Evolutionary conservation across 2,888 invertebrate genomes (phyloP).

Genomic region (Volucella inanis): DNA sequence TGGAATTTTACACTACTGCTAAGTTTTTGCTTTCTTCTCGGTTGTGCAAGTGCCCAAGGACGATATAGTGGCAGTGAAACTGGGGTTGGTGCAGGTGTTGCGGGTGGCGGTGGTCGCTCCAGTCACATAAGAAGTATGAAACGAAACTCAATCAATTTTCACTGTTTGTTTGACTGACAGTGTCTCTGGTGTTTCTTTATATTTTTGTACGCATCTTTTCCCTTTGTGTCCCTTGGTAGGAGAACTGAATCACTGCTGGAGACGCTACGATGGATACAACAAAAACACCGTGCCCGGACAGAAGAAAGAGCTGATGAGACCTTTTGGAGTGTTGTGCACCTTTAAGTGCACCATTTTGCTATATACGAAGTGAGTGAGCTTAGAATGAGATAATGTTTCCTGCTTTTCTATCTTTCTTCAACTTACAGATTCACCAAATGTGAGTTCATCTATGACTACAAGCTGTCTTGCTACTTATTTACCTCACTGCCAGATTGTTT

Average conservation of each 20-base stretch:
- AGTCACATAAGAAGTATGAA: slow-evolving; percentile 81
- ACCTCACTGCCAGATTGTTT: slow-evolving; percentile 83
- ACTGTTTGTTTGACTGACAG: slow-evolving; percentile 17
- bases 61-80: slow-evolving; percentile 76
- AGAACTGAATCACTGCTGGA: slow-evolving; percentile 82
- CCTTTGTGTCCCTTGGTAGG: slow-evolving; percentile 76
- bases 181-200: slow-evolving; percentile 5
- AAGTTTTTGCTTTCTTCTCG: slow-evolving; percentile 57
- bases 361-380: slow-evolving; percentile 79
- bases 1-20: slow-evolving; percentile 57
- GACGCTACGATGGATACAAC: slow-evolving; percentile 82
- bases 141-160: slow-evolving; percentile 37
- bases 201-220: not conserved
- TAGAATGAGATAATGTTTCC: slow-evolving; percentile 1
- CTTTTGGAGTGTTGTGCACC: slow-evolving; percentile 81
- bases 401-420: not conserved
- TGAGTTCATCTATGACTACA: slow-evolving; percentile 82
- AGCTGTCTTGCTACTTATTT: slow-evolving; percentile 82
- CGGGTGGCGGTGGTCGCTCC: slow-evolving; percentile 74
- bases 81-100: slow-evolving; percentile 29
- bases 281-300: slow-evolving; percentile 81
- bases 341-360: slow-evolving; percentile 82
- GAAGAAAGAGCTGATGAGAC: slow-evolving; percentile 81
- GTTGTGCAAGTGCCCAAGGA: slow-evolving; percentile 56
- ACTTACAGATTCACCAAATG: slow-evolving; percentile 80